Conservation (phyloP, 2,797 vertebrate genomes). For the Moxostoma hubbsi region DNA sequence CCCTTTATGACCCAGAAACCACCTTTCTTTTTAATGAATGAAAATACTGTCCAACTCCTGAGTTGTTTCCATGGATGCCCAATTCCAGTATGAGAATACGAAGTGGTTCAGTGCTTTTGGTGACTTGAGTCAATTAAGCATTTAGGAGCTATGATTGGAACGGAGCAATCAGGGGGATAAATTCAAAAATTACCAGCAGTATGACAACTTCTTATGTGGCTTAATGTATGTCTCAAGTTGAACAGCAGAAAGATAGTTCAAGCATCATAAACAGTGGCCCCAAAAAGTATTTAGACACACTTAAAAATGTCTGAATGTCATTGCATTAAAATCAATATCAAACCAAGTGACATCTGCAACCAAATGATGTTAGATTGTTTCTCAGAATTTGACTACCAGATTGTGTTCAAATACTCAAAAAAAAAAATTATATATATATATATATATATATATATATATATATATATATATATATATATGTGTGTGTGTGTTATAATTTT, state of each 20-base stretch:
- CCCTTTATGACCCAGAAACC: constrained; percentile 1
- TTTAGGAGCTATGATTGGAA: background rate
- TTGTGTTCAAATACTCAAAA: too few relatives aligned
- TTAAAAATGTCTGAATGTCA: too few relatives aligned
- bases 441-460: too few relatives aligned
- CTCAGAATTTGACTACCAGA: too few relatives aligned
- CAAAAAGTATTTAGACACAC: too few relatives aligned
- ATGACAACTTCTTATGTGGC: constrained; percentile 30
- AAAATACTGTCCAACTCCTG: background rate
- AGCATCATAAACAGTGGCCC: constrained; percentile 17
- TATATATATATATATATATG: too few relatives aligned
- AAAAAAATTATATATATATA: too few relatives aligned
- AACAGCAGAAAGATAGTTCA: constrained; percentile 27
- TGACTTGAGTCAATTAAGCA: constrained; percentile 19
- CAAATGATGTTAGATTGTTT: too few relatives aligned
- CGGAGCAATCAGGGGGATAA: constrained; percentile 7
- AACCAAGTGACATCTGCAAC: too few relatives aligned
- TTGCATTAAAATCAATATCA: too few relatives aligned
- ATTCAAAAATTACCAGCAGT: constrained; percentile 29
- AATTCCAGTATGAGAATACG: background rate
- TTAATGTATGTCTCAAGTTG: background rate
- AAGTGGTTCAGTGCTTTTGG: background rate
- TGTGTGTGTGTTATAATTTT: too few relatives aligned
- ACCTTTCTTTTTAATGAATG: background rate
- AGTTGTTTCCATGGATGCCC: background rate